These are phyloP conservation scores for Cephus cinctus DNA, from an alignment of 1,140 invertebrate species.

Conservation along the genomic window DNA sequence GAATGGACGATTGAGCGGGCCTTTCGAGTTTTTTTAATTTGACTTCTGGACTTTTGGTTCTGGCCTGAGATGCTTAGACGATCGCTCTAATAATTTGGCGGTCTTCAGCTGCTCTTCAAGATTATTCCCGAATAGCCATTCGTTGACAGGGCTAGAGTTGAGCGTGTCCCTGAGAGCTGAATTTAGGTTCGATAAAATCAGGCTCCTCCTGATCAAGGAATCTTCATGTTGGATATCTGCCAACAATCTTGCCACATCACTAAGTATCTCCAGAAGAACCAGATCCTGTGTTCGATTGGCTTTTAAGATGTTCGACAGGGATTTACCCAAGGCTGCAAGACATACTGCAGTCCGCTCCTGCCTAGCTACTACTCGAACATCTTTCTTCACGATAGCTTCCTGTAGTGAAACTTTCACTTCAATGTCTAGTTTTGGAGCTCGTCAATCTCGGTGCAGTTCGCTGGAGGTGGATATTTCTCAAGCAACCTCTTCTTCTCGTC, in stretches of 20 bases:
- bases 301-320: neutral
- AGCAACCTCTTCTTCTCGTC: constrained; percentile 2
- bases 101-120: constrained; percentile 15
- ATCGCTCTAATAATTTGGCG: constrained; percentile 6
- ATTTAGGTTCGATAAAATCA: constrained; percentile 17
- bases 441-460: constrained; percentile 8
- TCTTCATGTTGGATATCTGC: constrained; percentile 18
- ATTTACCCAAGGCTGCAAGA: neutral
- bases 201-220: constrained; percentile 11
- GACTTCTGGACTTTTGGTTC: neutral
- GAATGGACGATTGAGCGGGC: constrained; percentile 6
- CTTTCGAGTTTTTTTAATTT: constrained; percentile 11
- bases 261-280: neutral
- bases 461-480: constrained; percentile 15
- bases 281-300: too few species aligned
- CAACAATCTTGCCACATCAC: constrained; percentile 10
- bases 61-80: constrained; percentile 4
- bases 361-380: constrained; percentile 1
- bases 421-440: constrained; percentile 10
- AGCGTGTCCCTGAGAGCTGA: constrained; percentile 11
- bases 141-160: constrained; percentile 1
- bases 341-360: constrained; percentile 11
- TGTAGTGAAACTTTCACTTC: constrained; percentile 6
- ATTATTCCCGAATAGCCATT: constrained; percentile 16
- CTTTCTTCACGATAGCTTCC: neutral